Conservation (phyloP, 2,888 invertebrate species). For the Parapristionchus giblindavisi region DNA sequence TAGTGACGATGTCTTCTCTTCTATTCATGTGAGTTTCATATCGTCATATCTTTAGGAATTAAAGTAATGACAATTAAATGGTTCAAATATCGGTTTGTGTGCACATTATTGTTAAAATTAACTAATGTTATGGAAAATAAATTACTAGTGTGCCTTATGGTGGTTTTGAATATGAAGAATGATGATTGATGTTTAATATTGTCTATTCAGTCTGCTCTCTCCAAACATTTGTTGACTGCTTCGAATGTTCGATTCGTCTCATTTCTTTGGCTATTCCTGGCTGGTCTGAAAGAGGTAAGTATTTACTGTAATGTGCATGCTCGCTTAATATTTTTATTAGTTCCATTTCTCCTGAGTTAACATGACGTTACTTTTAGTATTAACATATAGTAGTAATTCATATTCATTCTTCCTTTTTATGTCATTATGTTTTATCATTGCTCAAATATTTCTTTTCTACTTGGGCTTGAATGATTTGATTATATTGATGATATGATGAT, state of each 20-base stretch:
- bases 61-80: too few relatives aligned
- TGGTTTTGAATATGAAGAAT: not conserved
- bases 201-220: conserved; percentile 46
- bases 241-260: conserved; percentile 56
- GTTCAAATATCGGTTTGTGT: too few relatives aligned
- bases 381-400: too few relatives aligned
- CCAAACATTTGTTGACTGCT: conserved; percentile 56
- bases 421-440: not conserved
- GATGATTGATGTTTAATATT: not conserved
- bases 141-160: too few relatives aligned
- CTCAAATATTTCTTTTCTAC: not conserved
- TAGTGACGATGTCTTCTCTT: conserved; percentile 17
- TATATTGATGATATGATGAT: not conserved
- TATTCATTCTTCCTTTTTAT: too few relatives aligned
- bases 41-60: not conserved
- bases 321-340: not conserved
- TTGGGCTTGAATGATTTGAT: not conserved
- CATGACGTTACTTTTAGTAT: too few relatives aligned
- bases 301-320: not conserved
- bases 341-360: not conserved
- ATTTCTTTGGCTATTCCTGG: conserved; percentile 63
- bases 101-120: too few relatives aligned
- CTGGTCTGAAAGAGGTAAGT: conserved; percentile 49
- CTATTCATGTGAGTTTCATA: conserved; percentile 29
- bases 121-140: too few relatives aligned